Percentiles rank a stretch among this genome's conserved stretches.
These are phyloP conservation scores for Mylabris phalerata DNA, from an alignment of 1,140 invertebrate species.

Conservation along the genomic window DNA sequence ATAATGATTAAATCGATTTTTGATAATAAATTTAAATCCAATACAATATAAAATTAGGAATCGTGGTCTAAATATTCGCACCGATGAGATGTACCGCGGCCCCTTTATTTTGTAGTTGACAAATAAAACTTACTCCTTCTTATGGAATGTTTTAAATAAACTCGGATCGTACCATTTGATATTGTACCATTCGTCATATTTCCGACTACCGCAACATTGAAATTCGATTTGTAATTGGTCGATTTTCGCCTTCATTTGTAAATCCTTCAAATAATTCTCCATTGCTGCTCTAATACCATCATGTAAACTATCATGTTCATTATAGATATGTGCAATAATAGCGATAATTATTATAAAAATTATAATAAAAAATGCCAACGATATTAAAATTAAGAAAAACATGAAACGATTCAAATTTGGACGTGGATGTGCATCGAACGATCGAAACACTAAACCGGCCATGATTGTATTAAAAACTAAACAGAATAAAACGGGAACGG, in stretches of 20 bases:
- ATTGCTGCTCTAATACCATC: conserved; percentile 36
- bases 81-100: too few species aligned
- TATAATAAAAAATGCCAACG: conserved; percentile 20
- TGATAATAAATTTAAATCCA: too few species aligned
- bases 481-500: conserved; percentile 25
- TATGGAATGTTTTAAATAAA: not conserved
- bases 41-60: too few species aligned
- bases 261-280: conserved; percentile 33
- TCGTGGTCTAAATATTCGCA: too few species aligned
- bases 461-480: conserved; percentile 26
- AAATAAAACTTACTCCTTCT: not conserved
- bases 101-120: too few species aligned
- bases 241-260: conserved; percentile 31
- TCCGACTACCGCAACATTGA: conserved; percentile 39
- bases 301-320: conserved; percentile 22
- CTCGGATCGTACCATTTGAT: conserved; percentile 27
- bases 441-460: conserved; percentile 19
- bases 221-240: conserved; percentile 39
- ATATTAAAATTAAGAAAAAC: conserved; percentile 24
- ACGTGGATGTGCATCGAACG: conserved; percentile 21
- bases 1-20: too few species aligned
- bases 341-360: conserved; percentile 25
- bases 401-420: conserved; percentile 24
- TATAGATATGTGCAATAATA: conserved; percentile 29
- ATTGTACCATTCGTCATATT: conserved; percentile 40